Conservation (phyloP, 2,113 vertebrate genomes). For the Corythoichthys haematopterus region DNA sequence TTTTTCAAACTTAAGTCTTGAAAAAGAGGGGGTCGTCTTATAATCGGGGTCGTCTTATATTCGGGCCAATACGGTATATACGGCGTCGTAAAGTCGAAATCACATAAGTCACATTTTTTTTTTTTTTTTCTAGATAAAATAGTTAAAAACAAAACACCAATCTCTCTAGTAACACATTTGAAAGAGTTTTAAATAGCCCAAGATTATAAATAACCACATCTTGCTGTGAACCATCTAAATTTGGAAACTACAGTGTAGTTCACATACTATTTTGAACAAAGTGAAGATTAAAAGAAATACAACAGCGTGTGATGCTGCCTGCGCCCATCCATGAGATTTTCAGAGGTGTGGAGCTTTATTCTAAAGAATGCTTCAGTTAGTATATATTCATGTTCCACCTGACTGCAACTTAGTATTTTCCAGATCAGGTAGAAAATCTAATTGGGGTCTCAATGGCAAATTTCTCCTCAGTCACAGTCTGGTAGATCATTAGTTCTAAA, state of each 20-base stretch:
- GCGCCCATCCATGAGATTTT: slow-evolving; percentile 10
- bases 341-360: slow-evolving; percentile 5
- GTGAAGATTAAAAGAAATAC: slow-evolving; percentile 15
- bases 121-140: no score
- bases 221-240: slow-evolving; percentile 23
- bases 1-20: no score
- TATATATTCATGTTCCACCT: slow-evolving; percentile 36
- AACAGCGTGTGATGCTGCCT: slow-evolving; percentile 3
- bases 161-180: background rate
- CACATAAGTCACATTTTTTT: no score
- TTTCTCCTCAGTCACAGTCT: slow-evolving; percentile 61
- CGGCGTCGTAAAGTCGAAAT: no score
- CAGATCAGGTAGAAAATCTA: slow-evolving; percentile 54
- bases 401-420: slow-evolving; percentile 40
- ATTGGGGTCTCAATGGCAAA: slow-evolving; percentile 62
- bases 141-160: background rate
- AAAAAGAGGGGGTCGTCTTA: no score
- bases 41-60: no score
- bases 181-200: slow-evolving; percentile 16
- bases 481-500: slow-evolving; percentile 63
- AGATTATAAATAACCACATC: slow-evolving; percentile 24
- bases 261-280: slow-evolving; percentile 14
- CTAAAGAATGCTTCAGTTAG: slow-evolving; percentile 9
- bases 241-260: slow-evolving; percentile 13
- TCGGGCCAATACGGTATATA: no score